These are phyloP conservation scores for Cerastoderma edule DNA, from an alignment of 2,888 invertebrate species.

Conservation along the genomic window DNA sequence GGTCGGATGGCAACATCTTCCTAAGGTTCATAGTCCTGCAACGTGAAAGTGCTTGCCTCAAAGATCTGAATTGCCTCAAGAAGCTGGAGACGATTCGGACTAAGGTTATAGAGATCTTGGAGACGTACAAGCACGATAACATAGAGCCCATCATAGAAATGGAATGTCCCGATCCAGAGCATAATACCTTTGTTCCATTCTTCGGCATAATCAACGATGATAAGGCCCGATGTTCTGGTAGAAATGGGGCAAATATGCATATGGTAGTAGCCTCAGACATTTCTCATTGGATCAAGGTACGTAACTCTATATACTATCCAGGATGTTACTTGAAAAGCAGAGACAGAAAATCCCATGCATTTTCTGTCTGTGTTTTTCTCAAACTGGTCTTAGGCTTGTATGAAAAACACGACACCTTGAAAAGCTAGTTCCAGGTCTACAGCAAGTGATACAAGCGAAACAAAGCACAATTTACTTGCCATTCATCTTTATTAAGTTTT, in stretches of 20 bases:
- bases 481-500: neutral
- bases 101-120: neutral
- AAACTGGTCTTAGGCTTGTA: too few relatives aligned
- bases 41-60: neutral
- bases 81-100: constrained; percentile 1
- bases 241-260: neutral
- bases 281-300: neutral
- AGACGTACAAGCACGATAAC: constrained; percentile 9
- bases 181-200: neutral
- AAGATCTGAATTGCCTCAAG: constrained; percentile 1
- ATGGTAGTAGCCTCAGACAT: neutral
- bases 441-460: neutral
- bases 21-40: constrained; percentile 2
- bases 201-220: neutral
- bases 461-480: neutral
- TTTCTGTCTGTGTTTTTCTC: too few relatives aligned
- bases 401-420: too few relatives aligned
- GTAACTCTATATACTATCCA: neutral
- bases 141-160: neutral
- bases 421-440: too few relatives aligned
- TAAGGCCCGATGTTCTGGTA: neutral
- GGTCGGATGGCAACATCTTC: constrained; percentile 12
- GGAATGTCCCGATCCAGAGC: neutral
- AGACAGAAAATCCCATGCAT: neutral
- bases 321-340: neutral